A percentile compares a stretch with the other conserved stretches of the same genome.
phyloP scores from a whole-genome alignment of 2,113 vertebrate genomes.

The Caretta caretta region DNA sequence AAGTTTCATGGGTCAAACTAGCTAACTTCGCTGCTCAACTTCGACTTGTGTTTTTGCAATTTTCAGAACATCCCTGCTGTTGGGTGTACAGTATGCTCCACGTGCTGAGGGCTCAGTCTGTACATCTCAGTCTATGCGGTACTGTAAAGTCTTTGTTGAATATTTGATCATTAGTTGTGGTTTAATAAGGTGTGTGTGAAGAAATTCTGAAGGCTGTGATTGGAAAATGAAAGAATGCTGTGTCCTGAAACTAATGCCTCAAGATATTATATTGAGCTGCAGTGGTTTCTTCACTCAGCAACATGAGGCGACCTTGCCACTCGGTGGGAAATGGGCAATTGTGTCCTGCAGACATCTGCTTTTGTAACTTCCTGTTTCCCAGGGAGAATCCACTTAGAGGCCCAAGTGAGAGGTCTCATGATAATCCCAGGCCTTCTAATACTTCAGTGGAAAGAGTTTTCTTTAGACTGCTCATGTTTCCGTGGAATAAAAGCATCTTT shows the following conservation, averaged over 20 bases:
- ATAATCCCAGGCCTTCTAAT: constrained; percentile 28
- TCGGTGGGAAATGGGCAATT: constrained; percentile 31
- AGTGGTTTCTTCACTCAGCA: constrained; percentile 1
- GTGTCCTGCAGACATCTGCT: constrained; percentile 11
- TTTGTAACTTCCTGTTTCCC: constrained; percentile 59
- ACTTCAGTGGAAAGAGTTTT: constrained; percentile 66
- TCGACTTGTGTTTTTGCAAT: constrained; percentile 48
- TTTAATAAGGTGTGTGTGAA: constrained; percentile 57
- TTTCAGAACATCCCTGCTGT: constrained; percentile 46
- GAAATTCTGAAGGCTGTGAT: constrained; percentile 43
- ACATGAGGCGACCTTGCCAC: constrained; percentile 6
- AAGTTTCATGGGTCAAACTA: constrained; percentile 12
- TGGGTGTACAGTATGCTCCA: constrained; percentile 28
- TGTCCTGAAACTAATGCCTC: constrained; percentile 14
- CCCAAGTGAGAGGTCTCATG: neutral
- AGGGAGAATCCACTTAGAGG: constrained; percentile 54
- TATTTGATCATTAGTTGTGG: constrained; percentile 62
- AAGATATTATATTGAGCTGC: neutral
- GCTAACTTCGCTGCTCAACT: neutral
- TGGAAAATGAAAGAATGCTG: constrained; percentile 38
- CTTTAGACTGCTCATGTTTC: constrained; percentile 68
- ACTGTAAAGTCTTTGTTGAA: constrained; percentile 50
- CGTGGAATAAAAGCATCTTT: constrained; percentile 59
- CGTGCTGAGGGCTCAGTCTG: constrained; percentile 28
- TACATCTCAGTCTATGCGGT: neutral